Base-by-base conservation (phyloP, 2,888 invertebrate genomes). In the Spodoptera exigua region DNA sequence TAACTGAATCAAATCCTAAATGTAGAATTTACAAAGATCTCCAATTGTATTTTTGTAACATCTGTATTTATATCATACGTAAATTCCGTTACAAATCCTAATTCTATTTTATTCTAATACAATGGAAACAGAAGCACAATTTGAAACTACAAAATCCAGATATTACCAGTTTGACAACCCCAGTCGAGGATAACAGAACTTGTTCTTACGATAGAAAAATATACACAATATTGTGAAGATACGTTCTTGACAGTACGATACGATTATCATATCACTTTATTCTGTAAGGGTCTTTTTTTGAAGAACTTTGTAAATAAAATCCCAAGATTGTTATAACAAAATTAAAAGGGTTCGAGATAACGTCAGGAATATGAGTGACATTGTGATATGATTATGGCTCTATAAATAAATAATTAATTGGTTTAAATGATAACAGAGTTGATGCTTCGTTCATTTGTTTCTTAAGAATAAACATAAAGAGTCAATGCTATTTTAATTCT, bases 141-240 rank as follows among this genome's bases (percentile, higher is more conserved):
- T 27, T 4, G n/a, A n/a, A 1, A 27, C 27, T 27, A 27, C 1
- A 27, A 9, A 27, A 5, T 27, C 27, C 1, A 27, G 7, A 27
- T 7, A 1, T 27, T 27, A 9, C 7, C 1, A 27, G 7, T 27
- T 27, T 27, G 27, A 27, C 7, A 5, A 27, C 9, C 27, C 27
- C 7, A 27, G 27, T 27, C 27, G 27, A 27, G 9, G 74, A 74
- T 77, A 76, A 74, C 61, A 52, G 48, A 67, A 76, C 77, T 55
- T 62, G 70, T 63, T 66, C 45, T 27, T 5, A 17, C n/a, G 39
- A 45, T 32, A 70, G 40, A 62, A 67, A 67, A 69, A 52, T 61
- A 10, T 57, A 66, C 45, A 66, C 45, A 66, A 52, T 59, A 59
- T 59, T 51, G 34, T 58, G 56, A 63, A 60, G 63, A 68, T 62